Conservation (phyloP, 2,113 vertebrate species). For the Channa maculata region DNA sequence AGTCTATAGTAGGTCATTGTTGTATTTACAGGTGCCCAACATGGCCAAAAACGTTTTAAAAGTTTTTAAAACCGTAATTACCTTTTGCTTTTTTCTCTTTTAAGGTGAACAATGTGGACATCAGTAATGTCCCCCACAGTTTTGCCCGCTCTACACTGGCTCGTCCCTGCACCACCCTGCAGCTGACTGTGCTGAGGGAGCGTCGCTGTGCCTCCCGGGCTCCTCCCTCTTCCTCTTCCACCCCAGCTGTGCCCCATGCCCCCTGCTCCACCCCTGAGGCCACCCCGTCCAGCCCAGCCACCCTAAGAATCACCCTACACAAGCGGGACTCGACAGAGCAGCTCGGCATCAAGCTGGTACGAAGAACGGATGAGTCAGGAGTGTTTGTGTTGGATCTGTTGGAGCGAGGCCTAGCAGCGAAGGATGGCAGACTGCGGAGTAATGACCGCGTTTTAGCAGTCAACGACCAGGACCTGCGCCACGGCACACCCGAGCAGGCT, state of each 20-base stretch:
- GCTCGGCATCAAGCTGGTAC: conserved; percentile 97
- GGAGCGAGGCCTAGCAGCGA: conserved; percentile 94
- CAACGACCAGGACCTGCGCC: conserved; percentile 94
- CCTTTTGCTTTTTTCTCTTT: conserved; percentile 4
- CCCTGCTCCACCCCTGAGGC: conserved; percentile 83
- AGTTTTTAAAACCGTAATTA: too few relatives aligned
- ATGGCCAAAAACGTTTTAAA: too few relatives aligned
- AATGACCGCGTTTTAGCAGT: conserved; percentile 94
- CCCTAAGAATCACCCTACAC: conserved; percentile 91
- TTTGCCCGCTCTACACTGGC: conserved; percentile 91
- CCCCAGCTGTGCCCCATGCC: conserved; percentile 74
- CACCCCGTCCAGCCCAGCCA: conserved; percentile 82
- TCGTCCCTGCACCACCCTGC: conserved; percentile 90
- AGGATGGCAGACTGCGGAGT: conserved; percentile 92
- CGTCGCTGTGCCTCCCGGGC: conserved; percentile 89
- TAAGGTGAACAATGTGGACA: conserved; percentile 96
- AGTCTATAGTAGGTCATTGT: neutral
- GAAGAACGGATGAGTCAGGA: conserved; percentile 93
- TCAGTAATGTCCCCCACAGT: conserved; percentile 96
- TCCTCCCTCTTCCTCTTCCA: conserved; percentile 75
- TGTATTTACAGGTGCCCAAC: neutral
- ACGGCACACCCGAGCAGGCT: conserved; percentile 94
- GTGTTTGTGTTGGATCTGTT: conserved; percentile 96
- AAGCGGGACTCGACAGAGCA: conserved; percentile 94
- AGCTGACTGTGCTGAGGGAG: conserved; percentile 94